Conservation (phyloP, 2,797 vertebrate genomes). For the Melanotaenia nigrans region DNA sequence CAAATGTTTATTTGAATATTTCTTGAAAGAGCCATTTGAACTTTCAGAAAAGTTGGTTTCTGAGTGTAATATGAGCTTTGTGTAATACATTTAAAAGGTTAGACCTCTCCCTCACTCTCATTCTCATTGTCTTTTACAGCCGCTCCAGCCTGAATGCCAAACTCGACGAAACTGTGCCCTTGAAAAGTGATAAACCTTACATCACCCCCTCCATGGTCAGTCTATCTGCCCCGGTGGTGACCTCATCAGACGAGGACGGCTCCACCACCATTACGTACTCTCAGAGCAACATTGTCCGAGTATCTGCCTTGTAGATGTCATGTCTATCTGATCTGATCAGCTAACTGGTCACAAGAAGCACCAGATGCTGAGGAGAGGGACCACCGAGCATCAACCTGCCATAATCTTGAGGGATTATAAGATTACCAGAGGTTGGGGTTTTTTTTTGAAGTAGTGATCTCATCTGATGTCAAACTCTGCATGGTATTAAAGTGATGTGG, state of each 20-base stretch:
- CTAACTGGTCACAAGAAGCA: slow-evolving; percentile 66
- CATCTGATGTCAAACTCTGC: slow-evolving; percentile 81
- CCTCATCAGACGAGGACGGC: slow-evolving; percentile 88
- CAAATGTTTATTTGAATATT: background rate
- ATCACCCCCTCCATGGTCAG: slow-evolving; percentile 98
- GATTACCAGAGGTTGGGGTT: slow-evolving; percentile 56
- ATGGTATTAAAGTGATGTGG: slow-evolving; percentile 71
- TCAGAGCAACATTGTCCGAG: slow-evolving; percentile 97
- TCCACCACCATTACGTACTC: slow-evolving; percentile 89
- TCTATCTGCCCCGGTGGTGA: slow-evolving; percentile 91
- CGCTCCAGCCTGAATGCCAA: slow-evolving; percentile 98
- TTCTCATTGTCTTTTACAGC: slow-evolving; percentile 73
- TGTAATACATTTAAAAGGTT: slow-evolving; percentile 44
- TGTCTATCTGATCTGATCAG: slow-evolving; percentile 68
- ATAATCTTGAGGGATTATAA: slow-evolving; percentile 77
- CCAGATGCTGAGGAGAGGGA: slow-evolving; percentile 75
- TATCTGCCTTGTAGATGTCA: slow-evolving; percentile 95
- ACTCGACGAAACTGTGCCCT: slow-evolving; percentile 92
- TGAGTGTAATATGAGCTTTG: slow-evolving; percentile 18
- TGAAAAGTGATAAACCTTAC: slow-evolving; percentile 95
- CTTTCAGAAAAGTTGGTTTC: background rate
- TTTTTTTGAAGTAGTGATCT: slow-evolving; percentile 70
- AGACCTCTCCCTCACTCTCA: slow-evolving; percentile 42
- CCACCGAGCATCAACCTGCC: slow-evolving; percentile 82
- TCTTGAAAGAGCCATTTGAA: background rate